Percentiles rank a stretch among this genome's conserved stretches.
These are phyloP conservation scores for Boulengeromyrus knoepffleri DNA, from an alignment of 2,113 vertebrate genomes.

Conservation along the genomic window DNA sequence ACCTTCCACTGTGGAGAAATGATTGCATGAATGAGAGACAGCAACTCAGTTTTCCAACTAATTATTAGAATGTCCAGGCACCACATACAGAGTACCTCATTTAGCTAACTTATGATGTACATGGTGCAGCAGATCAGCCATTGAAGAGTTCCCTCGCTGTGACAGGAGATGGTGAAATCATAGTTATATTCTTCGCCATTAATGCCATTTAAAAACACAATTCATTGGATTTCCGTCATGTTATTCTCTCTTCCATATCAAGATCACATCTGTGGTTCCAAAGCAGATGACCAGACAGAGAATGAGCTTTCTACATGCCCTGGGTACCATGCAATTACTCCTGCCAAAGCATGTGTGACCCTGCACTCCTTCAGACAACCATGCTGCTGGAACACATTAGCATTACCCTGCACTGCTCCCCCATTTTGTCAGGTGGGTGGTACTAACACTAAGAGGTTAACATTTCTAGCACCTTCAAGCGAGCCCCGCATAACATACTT, in stretches of 20 bases:
- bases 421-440: neutral
- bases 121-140: conserved; percentile 22
- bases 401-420: neutral
- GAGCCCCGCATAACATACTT: neutral
- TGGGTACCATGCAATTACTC: neutral
- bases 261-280: neutral
- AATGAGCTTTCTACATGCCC: neutral
- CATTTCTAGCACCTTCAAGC: neutral
- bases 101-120: conserved; percentile 30
- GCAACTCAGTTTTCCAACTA: neutral
- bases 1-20: neutral
- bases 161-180: neutral
- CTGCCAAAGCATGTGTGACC: neutral
- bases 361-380: neutral
- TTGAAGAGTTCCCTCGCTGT: neutral
- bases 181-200: neutral
- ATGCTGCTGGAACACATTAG: neutral
- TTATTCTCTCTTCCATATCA: neutral
- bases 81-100: conserved; percentile 26
- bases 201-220: neutral
- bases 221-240: neutral
- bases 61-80: neutral
- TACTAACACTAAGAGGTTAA: neutral
- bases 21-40: neutral
- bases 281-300: neutral